Evolutionary conservation across 2,888 invertebrate genomes (phyloP).

Genomic region (Caenorhabditis macrosperma): DNA sequence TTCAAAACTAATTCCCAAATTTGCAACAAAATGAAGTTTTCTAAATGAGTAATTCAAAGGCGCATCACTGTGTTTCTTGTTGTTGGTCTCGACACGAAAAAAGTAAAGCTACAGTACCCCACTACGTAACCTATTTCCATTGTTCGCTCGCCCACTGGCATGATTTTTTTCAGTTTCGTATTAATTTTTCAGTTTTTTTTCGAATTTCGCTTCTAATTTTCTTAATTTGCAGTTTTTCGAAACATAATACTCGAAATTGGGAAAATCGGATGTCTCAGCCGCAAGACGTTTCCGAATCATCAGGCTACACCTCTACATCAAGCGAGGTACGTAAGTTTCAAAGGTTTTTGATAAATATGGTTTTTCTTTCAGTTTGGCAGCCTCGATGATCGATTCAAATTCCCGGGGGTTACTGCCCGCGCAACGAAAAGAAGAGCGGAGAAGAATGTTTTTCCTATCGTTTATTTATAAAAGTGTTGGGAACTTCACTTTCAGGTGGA

Average conservation of each 20-base stretch:
- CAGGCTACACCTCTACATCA: conserved; percentile 37
- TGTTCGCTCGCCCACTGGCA: not conserved
- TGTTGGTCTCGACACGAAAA: conserved; percentile 5
- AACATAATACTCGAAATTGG: not conserved
- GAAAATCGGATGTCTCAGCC: conserved; percentile 3
- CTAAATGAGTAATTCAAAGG: too few relatives aligned
- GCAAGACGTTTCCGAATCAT: conserved; percentile 18
- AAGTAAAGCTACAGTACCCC: conserved; percentile 2
- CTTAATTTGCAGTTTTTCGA: not conserved
- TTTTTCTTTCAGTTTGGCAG: conserved; percentile 28
- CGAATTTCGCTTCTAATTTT: too few relatives aligned
- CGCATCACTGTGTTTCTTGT: not conserved
- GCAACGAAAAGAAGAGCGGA: conserved; percentile 19
- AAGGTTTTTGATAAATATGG: not conserved
- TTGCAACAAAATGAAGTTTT: too few relatives aligned
- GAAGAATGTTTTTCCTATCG: conserved; percentile 1
- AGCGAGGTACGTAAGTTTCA: conserved; percentile 14
- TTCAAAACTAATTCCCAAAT: too few relatives aligned
- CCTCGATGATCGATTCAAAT: conserved; percentile 26
- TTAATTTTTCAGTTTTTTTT: not conserved
- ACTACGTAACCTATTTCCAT: not conserved
- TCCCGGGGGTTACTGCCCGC: not conserved
- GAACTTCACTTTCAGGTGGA: conserved; percentile 4
- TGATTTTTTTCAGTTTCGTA: not conserved
- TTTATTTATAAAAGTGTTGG: not conserved